Evolutionary conservation across 2,797 vertebrate genomes (phyloP).

Genomic region (Malurus splendens): DNA sequence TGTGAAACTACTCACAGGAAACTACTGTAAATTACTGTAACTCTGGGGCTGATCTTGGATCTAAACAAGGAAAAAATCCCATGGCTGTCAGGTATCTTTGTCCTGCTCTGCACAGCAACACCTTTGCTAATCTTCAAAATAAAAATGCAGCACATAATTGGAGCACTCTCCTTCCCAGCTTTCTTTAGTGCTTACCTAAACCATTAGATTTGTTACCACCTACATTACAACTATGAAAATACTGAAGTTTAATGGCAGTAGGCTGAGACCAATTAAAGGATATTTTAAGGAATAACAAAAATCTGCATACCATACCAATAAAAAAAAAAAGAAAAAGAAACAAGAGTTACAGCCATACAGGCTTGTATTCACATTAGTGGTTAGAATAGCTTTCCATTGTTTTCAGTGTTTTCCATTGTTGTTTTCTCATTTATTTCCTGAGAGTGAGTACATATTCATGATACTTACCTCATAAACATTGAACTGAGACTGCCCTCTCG

Average conservation of each 20-base stretch:
- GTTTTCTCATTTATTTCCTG: not conserved
- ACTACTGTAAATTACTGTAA: not conserved
- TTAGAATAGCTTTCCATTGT: not conserved
- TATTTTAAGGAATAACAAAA: not conserved
- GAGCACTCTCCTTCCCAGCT: not conserved
- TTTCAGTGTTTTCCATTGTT: not conserved
- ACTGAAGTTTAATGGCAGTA: not conserved
- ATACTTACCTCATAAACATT: slow-evolving; percentile 91
- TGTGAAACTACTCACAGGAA: not conserved
- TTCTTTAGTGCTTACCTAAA: not conserved
- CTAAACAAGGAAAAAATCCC: not conserved
- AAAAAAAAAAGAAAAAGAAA: not conserved
- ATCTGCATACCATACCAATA: not conserved
- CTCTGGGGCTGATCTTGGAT: not conserved
- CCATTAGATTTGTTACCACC: not conserved
- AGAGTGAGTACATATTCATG: not conserved
- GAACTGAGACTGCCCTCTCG: slow-evolving; percentile 94
- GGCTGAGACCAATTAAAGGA: not conserved
- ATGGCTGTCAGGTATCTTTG: not conserved
- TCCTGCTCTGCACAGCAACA: not conserved
- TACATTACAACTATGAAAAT: not conserved
- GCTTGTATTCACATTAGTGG: not conserved
- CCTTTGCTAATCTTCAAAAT: not conserved
- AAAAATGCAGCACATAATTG: not conserved
- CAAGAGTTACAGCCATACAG: not conserved